Conservation (phyloP, 2,113 vertebrate genomes). For the Promerops cafer region DNA sequence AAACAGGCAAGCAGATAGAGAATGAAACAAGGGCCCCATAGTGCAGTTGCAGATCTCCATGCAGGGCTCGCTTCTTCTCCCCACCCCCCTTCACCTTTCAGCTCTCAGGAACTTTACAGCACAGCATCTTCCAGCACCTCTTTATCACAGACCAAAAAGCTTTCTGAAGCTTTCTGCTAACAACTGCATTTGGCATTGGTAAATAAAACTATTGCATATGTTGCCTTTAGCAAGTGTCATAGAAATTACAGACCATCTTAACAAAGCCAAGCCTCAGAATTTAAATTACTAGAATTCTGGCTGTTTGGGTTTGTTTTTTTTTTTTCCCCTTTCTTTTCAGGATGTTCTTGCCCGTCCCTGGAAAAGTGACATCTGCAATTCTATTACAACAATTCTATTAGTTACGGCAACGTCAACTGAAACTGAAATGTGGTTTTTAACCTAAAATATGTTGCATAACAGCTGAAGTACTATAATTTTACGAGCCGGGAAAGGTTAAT, state of each 20-base stretch:
- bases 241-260: background rate
- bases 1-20: constrained; percentile 16
- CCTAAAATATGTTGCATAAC: constrained; percentile 29
- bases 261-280: background rate
- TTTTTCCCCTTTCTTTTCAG: background rate
- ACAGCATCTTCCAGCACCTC: background rate
- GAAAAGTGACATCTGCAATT: background rate
- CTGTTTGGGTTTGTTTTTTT: background rate
- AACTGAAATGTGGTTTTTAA: constrained; percentile 39
- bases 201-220: background rate
- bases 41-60: background rate
- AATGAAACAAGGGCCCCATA: constrained; percentile 50
- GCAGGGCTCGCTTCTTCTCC: background rate
- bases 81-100: background rate
- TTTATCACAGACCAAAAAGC: background rate
- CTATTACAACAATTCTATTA: background rate
- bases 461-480: background rate
- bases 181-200: background rate
- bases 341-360: background rate
- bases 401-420: constrained; percentile 42
- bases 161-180: background rate
- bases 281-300: background rate
- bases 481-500: background rate
- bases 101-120: constrained; percentile 11
- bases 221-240: background rate